Evolutionary conservation across 2,113 vertebrate species (phyloP).

Genomic region (Hypocryptadius cinnamomeus): DNA sequence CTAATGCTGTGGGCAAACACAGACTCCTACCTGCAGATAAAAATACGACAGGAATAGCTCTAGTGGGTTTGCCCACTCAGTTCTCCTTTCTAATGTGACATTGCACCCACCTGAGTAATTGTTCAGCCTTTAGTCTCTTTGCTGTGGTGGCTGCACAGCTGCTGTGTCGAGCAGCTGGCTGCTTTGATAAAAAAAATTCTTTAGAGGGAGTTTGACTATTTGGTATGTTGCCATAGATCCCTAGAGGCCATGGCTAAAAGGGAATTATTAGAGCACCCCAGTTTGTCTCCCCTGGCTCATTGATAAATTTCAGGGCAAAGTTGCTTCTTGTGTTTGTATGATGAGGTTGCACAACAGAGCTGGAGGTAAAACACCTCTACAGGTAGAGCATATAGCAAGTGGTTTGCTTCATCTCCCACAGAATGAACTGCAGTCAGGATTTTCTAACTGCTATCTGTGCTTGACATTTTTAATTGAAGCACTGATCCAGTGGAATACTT

Average conservation of each 20-base stretch:
- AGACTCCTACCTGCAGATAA: not conserved
- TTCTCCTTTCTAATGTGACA: not conserved
- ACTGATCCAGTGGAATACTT: not conserved
- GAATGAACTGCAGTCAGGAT: not conserved
- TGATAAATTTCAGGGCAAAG: not conserved
- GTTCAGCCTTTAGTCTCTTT: not conserved
- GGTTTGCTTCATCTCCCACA: not conserved
- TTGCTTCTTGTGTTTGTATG: not conserved
- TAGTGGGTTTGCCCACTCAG: not conserved
- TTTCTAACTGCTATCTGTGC: not conserved
- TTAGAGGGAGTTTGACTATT: not conserved
- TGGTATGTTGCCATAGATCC: not conserved
- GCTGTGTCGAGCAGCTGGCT: not conserved
- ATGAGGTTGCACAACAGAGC: not conserved
- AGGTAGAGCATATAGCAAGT: not conserved
- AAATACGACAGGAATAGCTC: not conserved
- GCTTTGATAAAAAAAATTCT: not conserved
- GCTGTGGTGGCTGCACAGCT: not conserved
- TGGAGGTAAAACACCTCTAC: not conserved
- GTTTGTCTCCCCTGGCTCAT: not conserved
- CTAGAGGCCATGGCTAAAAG: not conserved
- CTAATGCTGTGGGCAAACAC: not conserved
- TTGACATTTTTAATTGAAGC: not conserved
- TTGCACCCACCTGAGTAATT: not conserved
- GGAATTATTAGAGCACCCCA: not conserved